Evolutionary conservation across 2,797 vertebrate genomes (phyloP).

Genomic region (Pseudocheirus occidentalis): DNA sequence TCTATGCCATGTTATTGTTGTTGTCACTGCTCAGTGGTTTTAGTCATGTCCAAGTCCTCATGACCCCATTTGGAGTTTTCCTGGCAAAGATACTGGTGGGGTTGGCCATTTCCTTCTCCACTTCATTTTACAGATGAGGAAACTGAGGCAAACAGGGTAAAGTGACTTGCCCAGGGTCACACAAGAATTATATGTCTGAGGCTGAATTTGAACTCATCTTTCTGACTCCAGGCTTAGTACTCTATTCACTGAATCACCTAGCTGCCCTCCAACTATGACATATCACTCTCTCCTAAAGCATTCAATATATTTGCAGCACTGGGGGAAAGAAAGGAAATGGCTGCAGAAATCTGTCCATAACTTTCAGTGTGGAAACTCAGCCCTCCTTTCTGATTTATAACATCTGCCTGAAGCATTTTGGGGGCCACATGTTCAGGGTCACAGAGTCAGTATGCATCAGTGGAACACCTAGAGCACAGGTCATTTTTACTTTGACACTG

Average conservation of each 20-base stretch:
- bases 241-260: neutral
- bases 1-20: neutral
- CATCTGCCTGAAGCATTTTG: neutral
- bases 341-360: neutral
- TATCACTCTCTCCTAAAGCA: neutral
- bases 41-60: neutral
- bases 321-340: neutral
- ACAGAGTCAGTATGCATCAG: neutral
- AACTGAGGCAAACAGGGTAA: neutral
- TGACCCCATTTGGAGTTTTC: neutral
- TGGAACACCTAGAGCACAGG: neutral
- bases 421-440: neutral
- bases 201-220: neutral
- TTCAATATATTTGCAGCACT: neutral
- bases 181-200: neutral
- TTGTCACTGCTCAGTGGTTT: neutral
- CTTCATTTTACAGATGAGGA: neutral
- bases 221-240: neutral
- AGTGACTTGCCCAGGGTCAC: neutral
- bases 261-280: neutral
- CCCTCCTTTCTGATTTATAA: neutral
- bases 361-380: neutral
- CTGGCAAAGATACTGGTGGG: neutral
- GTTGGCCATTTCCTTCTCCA: neutral
- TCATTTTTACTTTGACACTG: neutral